Evolutionary conservation across 2,888 invertebrate genomes (phyloP).

Genomic region (Galerucella nymphaeae): DNA sequence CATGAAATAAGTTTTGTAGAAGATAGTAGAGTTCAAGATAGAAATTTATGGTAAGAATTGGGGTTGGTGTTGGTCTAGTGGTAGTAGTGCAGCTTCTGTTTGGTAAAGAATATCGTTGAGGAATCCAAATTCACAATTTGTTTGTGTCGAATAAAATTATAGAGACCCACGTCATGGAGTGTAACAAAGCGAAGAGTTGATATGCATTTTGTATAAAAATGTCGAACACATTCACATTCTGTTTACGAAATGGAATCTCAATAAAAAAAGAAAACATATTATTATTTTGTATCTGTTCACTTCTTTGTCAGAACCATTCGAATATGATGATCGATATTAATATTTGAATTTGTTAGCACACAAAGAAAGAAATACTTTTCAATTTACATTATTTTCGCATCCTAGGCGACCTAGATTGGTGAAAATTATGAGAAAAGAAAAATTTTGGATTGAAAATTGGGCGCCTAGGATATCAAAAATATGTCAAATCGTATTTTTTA

Average conservation of each 20-base stretch:
- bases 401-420: background rate
- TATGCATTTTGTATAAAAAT: background rate
- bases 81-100: too few relatives aligned
- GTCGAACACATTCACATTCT: background rate
- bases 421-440: too few relatives aligned
- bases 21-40: too few relatives aligned
- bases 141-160: background rate
- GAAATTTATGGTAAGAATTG: too few relatives aligned
- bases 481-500: background rate
- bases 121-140: too few relatives aligned
- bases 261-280: background rate
- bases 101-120: too few relatives aligned
- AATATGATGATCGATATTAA: slow-evolving; percentile 2
- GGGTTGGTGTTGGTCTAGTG: too few relatives aligned
- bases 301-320: slow-evolving; percentile 4
- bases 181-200: background rate
- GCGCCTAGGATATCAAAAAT: background rate
- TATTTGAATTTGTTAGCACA: slow-evolving; percentile 14
- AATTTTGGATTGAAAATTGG: too few relatives aligned
- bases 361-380: slow-evolving; percentile 13
- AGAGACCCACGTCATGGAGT: background rate
- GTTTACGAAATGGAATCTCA: background rate
- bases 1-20: too few relatives aligned
- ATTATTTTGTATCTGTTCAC: background rate
- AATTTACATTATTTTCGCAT: background rate